phyloP scores from a whole-genome alignment of 2,797 vertebrate species.

The Pseudochirops corinnae region DNA sequence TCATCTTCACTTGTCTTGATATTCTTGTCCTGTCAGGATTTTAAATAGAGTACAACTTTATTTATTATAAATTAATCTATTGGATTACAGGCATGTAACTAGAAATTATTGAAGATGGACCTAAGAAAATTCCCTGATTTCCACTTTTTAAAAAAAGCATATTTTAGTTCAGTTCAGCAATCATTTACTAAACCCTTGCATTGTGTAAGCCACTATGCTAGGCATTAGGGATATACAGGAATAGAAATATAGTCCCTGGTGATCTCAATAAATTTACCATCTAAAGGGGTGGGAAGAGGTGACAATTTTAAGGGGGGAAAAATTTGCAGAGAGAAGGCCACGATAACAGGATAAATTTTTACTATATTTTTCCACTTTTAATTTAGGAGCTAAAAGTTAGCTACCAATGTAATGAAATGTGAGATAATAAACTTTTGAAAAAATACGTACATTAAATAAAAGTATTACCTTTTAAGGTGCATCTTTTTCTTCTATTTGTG shows the following conservation, averaged over 20 bases:
- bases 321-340: neutral
- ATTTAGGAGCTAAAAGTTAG: neutral
- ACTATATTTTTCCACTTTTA: neutral
- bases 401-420: neutral
- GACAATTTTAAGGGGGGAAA: neutral
- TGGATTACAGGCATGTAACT: too few species aligned
- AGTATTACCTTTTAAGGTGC: too few species aligned
- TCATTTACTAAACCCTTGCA: neutral
- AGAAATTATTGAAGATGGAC: too few species aligned
- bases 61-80: too few species aligned
- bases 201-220: neutral
- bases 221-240: neutral
- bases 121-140: too few species aligned
- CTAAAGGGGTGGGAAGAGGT: neutral
- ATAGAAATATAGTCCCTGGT: neutral
- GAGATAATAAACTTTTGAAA: neutral
- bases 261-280: neutral
- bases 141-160: too few species aligned
- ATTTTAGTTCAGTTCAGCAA: too few species aligned
- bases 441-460: neutral
- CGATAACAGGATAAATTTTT: neutral
- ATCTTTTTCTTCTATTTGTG: too few species aligned
- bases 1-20: too few species aligned
- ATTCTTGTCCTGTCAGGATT: too few species aligned
- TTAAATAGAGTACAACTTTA: too few species aligned